A percentile compares a stretch with the other conserved stretches of the same genome.
These are phyloP conservation scores for Phalacrocorax aristotelis DNA, from an alignment of 2,113 vertebrate species.

Conservation along the genomic window DNA sequence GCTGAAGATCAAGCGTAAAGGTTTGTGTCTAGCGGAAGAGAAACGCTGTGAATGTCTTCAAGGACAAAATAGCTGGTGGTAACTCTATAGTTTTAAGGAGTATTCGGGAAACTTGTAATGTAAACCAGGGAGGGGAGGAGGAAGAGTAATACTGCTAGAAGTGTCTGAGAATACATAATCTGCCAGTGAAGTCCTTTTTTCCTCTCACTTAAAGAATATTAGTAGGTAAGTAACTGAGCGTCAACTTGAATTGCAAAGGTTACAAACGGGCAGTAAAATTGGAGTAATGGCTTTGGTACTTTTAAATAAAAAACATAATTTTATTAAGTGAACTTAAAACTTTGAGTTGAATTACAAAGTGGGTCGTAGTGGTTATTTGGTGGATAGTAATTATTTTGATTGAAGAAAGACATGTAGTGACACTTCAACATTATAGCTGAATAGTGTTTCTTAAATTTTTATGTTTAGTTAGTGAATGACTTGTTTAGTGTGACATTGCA, in stretches of 20 bases:
- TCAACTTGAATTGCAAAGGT: not conserved
- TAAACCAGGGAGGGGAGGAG: not conserved
- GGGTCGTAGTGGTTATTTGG: not conserved
- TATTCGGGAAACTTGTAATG: not conserved
- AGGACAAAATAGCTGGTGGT: not conserved
- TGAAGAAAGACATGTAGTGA: not conserved
- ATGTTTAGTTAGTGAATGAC: not conserved
- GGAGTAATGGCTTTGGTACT: not conserved
- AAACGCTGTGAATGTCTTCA: not conserved
- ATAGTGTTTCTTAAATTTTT: not conserved
- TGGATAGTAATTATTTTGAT: not conserved
- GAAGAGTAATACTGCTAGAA: not conserved
- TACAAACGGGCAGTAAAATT: not conserved
- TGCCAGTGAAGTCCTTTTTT: not conserved
- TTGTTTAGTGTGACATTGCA: not conserved
- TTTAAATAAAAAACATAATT: not conserved
- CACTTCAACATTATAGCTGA: not conserved
- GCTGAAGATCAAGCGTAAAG: not conserved
- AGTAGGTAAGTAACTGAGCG: not conserved
- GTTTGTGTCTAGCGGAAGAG: not conserved
- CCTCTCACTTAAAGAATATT: not conserved
- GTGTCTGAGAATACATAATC: not conserved
- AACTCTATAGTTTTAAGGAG: not conserved
- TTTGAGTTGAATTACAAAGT: not conserved
- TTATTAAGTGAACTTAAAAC: not conserved